phyloP scores from a whole-genome alignment of 2,888 invertebrate species.

The Bimastos eiseni region DNA sequence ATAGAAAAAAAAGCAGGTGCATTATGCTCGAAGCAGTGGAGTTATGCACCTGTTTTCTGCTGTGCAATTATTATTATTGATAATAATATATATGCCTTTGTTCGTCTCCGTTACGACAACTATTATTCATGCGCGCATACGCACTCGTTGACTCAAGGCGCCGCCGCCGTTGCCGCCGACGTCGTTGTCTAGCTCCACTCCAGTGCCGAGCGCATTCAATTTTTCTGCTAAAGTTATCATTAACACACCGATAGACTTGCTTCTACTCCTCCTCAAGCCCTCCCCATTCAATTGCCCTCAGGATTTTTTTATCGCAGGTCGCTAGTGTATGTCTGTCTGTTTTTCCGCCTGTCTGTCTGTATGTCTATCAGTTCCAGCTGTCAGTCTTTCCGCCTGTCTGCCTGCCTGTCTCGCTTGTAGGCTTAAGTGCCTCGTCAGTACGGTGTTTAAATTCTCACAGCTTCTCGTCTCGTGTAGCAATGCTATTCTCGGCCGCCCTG shows the following conservation, averaged over 20 bases:
- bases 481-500: not conserved
- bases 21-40: not conserved
- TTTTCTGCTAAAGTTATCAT: slow-evolving; percentile 13
- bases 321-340: not conserved
- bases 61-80: slow-evolving; percentile 13
- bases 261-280: not conserved
- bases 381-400: not conserved
- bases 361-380: not conserved
- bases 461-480: not conserved
- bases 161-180: not conserved
- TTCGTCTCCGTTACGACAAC: not conserved
- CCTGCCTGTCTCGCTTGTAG: not conserved
- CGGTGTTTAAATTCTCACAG: not conserved
- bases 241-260: not conserved
- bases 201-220: not conserved
- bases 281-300: not conserved
- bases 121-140: not conserved
- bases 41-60: not conserved
- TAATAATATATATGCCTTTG: slow-evolving; percentile 13
- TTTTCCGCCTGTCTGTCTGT: not conserved
- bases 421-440: not conserved
- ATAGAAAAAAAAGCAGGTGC: not conserved
- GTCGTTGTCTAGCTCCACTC: not conserved
- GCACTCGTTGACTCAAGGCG: slow-evolving; percentile 13
- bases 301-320: slow-evolving; percentile 2